phyloP scores from a whole-genome alignment of 2,797 vertebrate species.

The Galagoides demidoff region DNA sequence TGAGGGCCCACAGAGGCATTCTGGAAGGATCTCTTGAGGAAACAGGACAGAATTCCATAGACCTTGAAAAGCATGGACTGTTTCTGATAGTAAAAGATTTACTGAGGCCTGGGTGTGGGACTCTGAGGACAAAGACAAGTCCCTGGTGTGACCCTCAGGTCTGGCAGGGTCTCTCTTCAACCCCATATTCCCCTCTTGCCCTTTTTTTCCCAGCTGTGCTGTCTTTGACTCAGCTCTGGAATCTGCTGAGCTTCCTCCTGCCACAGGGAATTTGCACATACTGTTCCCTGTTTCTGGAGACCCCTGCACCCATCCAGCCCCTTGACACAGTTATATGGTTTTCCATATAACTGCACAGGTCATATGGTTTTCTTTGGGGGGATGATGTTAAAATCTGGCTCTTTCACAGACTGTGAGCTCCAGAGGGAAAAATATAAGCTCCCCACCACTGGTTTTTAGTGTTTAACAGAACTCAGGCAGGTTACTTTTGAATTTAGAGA shows the following conservation, averaged over 20 bases:
- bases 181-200: background rate
- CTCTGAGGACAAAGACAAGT: background rate
- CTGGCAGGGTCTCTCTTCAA: background rate
- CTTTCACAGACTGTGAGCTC: background rate
- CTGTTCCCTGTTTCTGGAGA: background rate
- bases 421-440: too few relatives aligned
- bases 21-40: background rate
- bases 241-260: background rate
- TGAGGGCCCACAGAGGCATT: background rate
- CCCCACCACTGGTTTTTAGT: too few relatives aligned
- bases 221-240: background rate
- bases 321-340: background rate
- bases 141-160: background rate
- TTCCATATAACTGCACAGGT: background rate
- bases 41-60: background rate
- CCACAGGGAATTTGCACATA: background rate
- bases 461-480: too few relatives aligned
- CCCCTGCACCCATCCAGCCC: background rate
- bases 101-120: background rate
- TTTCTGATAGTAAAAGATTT: background rate
- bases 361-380: background rate
- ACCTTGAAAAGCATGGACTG: background rate
- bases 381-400: background rate
- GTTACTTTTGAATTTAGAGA: too few relatives aligned
- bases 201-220: background rate